Conservation (phyloP, 2,797 vertebrate species). For the Alcedo atthis region DNA sequence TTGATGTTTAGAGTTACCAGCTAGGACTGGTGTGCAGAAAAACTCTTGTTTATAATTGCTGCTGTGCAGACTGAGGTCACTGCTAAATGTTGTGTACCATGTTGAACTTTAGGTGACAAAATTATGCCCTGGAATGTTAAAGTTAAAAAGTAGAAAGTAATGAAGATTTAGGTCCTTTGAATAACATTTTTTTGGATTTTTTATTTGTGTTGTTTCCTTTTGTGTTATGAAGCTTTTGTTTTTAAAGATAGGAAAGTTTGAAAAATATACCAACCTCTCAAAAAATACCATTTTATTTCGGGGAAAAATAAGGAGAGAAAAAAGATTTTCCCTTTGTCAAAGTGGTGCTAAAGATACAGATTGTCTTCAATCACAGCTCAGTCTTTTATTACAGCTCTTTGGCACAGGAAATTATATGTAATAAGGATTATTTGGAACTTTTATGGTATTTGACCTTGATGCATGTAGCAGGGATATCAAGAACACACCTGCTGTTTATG, state of each 20-base stretch:
- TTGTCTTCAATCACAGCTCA: neutral
- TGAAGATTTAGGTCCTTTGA: neutral
- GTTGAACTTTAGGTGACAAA: too few species aligned
- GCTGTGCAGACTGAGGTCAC: too few species aligned
- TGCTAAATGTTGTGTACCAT: too few species aligned
- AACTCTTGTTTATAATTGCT: too few species aligned
- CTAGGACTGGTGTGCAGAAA: too few species aligned
- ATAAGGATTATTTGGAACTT: slow-evolving; percentile 7
- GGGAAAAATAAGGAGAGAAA: neutral
- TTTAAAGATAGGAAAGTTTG: neutral
- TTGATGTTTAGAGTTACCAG: too few species aligned
- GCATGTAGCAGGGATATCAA: neutral
- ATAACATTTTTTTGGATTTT: neutral
- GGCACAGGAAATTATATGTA: neutral
- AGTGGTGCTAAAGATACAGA: neutral
- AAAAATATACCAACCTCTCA: neutral
- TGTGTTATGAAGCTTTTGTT: neutral
- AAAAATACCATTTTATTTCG: neutral
- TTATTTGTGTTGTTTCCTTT: neutral
- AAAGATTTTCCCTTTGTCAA: neutral
- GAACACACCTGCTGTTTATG: slow-evolving; percentile 18
- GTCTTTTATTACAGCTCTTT: slow-evolving; percentile 4
- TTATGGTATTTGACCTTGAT: slow-evolving; percentile 11
- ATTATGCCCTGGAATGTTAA: too few species aligned
- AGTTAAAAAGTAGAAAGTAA: neutral